These are phyloP conservation scores for Branchellion lobata DNA, from an alignment of 2,888 invertebrate species.

Conservation along the genomic window DNA sequence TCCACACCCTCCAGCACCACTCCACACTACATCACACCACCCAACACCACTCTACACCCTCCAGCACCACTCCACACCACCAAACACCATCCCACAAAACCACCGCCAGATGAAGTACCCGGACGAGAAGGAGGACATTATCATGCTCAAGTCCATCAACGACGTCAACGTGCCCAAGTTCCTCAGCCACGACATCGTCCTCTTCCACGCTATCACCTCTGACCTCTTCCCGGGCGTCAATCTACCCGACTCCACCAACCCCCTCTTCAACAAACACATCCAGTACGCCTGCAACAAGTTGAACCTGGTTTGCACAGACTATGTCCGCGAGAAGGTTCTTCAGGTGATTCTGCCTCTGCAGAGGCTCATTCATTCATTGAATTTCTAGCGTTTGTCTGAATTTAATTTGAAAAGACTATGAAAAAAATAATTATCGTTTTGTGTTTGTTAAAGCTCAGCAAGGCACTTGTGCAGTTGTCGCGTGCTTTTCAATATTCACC, in stretches of 20 bases:
- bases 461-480: too few species aligned
- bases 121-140: conserved; percentile 63
- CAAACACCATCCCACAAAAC: too few species aligned
- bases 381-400: background rate
- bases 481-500: too few species aligned
- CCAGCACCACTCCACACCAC: too few species aligned
- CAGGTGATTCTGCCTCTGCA: conserved; percentile 67
- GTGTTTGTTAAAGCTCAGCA: too few species aligned
- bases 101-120: conserved; percentile 62
- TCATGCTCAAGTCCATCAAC: conserved; percentile 64
- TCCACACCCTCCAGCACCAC: too few species aligned
- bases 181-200: conserved; percentile 64
- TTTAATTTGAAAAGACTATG: background rate
- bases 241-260: conserved; percentile 64
- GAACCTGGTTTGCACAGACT: conserved; percentile 80
- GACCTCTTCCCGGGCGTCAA: conserved; percentile 64
- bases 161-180: conserved; percentile 66
- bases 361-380: too few species aligned
- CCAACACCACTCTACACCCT: too few species aligned
- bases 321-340: conserved; percentile 85
- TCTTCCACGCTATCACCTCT: conserved; percentile 65
- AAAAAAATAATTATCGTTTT: background rate
- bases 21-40: too few species aligned
- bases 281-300: conserved; percentile 63
- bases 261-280: conserved; percentile 60